These are phyloP conservation scores for Zaprionus lachaisei DNA, from an alignment of 1,140 invertebrate genomes.

Conservation along the genomic window DNA sequence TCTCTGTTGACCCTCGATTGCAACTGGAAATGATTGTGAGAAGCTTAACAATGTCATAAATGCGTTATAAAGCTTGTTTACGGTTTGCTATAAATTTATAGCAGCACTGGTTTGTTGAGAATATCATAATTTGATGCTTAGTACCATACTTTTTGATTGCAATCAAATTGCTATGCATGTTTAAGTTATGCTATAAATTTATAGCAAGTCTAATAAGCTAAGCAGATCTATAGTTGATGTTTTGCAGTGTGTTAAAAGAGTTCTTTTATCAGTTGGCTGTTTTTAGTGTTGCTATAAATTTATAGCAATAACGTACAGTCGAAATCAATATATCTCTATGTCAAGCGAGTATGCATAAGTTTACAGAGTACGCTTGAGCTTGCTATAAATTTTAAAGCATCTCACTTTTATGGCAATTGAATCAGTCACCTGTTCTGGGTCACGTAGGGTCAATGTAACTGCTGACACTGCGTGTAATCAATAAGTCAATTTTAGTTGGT, in stretches of 20 bases:
- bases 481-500: conserved; percentile 29
- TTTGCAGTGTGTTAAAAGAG: not conserved
- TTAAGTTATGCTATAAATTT: conserved; percentile 22
- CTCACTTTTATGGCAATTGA: not conserved
- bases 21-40: not conserved
- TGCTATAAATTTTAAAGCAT: conserved; percentile 28
- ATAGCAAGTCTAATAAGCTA: conserved; percentile 7
- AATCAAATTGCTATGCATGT: not conserved
- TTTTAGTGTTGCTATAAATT: not conserved
- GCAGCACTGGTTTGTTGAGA: not conserved
- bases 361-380: not conserved
- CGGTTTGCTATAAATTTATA: conserved; percentile 28
- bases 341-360: not conserved
- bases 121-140: not conserved
- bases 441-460: conserved; percentile 47
- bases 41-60: not conserved
- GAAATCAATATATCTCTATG: not conserved
- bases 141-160: not conserved
- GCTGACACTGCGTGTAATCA: conserved; percentile 18
- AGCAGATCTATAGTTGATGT: not conserved
- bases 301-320: not conserved
- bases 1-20: not conserved
- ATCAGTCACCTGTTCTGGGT: conserved; percentile 37
- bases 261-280: not conserved
- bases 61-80: not conserved